A percentile compares a stretch with the other conserved stretches of the same genome.
These are phyloP conservation scores for Epizoanthus illoricatus DNA, from an alignment of 92 coral and sea anemone genomes.

Conservation along the genomic window DNA sequence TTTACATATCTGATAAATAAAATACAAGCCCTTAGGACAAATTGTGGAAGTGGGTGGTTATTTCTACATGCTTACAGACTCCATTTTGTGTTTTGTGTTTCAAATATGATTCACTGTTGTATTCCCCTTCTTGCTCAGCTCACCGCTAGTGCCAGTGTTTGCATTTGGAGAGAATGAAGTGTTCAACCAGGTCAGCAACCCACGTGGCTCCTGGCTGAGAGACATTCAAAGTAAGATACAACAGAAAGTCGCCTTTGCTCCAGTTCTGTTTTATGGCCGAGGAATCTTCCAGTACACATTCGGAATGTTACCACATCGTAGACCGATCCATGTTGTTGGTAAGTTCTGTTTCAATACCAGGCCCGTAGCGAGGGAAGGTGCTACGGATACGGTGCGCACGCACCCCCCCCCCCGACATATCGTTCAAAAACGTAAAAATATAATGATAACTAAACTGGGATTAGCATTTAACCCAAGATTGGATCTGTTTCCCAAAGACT, in stretches of 20 bases:
- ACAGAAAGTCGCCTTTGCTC: constrained; percentile 88
- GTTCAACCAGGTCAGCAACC: constrained; percentile 88
- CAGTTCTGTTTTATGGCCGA: constrained; percentile 87
- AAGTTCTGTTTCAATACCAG: constrained; percentile 10
- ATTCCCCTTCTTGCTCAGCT: constrained; percentile 45
- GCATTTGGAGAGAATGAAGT: constrained; percentile 97
- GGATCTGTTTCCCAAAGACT: too few species aligned
- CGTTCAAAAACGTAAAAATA: too few species aligned
- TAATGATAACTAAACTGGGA: too few species aligned
- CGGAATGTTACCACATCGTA: constrained; percentile 88
- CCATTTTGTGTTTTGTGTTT: not conserved
- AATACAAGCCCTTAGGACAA: too few species aligned
- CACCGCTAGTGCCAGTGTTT: constrained; percentile 91
- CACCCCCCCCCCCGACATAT: too few species aligned
- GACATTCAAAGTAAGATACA: constrained; percentile 88
- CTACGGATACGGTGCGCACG: too few species aligned
- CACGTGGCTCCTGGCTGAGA: constrained; percentile 91
- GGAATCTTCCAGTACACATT: constrained; percentile 93
- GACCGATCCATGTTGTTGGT: constrained; percentile 92
- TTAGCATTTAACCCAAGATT: too few species aligned
- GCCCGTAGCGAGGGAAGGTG: too few species aligned
- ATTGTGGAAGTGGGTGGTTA: too few species aligned
- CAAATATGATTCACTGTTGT: not conserved
- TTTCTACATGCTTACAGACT: too few species aligned
- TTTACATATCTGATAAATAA: too few species aligned